Base-by-base conservation (phyloP, 2,113 vertebrate genomes). In the Paradisaea rubra region DNA sequence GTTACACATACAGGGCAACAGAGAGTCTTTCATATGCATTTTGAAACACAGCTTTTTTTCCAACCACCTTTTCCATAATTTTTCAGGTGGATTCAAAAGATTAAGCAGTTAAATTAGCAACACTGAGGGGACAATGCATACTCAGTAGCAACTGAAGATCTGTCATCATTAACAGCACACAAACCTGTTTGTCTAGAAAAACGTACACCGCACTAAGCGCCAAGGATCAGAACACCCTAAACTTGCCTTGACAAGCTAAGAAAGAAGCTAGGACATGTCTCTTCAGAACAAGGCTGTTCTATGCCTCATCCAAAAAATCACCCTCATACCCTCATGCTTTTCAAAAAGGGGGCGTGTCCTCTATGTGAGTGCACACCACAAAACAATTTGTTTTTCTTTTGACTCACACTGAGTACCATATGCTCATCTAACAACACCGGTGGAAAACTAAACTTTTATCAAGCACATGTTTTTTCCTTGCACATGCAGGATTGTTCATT, bases 181-280 rank as follows among this genome's bases (percentile, higher is more conserved):
- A 94, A 95, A 96, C 93, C 93, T 93, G 95, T 96, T 91, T 83
- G 88, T 81, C 94, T 47, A 79, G 91, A 89, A 94, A 84, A 94
- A 84, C 0, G 0, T 49, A 53, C 27, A 84, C 9, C 0, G 0
- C 22, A 24, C 35, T 23, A 27, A 69, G 71, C 74, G 77, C 28
- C 39, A 21, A 59, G 60, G 33, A 93, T 56, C 49, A 81, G 27
- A 92, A 85, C 54, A 93, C 41, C 39, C 71, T 47, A 18, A 77
- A 81, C 89, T 81, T 93, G 94, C 69, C 76, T 70, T 47, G 56
- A 76, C 95, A 94, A 86, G 95, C 53, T 37, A 53, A 61, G 85
- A 53, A 78, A 74, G 68, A 80, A 91, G 89, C n/a, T 53, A 56
- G 47, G 69, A 81, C 65, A 33, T 7, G 88, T 17, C 45, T 90